Evolutionary conservation across 2,113 vertebrate genomes (phyloP).

Genomic region (Sapajus apella): DNA sequence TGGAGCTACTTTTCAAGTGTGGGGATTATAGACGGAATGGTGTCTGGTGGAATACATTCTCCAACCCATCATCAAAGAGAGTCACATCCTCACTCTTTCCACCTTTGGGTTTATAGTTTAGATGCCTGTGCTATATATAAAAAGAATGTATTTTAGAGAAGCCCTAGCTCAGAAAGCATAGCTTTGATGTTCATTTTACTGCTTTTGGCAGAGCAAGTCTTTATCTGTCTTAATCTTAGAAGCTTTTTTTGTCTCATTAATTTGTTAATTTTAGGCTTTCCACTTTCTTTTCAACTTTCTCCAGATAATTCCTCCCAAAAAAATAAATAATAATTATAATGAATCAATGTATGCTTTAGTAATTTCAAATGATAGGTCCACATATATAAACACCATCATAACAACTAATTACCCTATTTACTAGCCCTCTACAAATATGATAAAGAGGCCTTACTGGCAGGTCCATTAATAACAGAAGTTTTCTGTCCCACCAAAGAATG

Average conservation of each 20-base stretch:
- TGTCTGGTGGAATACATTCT: neutral
- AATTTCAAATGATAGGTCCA: neutral
- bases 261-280: slow-evolving; percentile 17
- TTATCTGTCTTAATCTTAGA: neutral
- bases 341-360: neutral
- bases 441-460: neutral
- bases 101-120: neutral
- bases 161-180: neutral
- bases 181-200: neutral
- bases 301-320: neutral
- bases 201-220: neutral
- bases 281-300: neutral
- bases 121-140: neutral
- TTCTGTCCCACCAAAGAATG: neutral
- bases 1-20: neutral
- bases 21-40: neutral
- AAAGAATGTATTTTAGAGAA: neutral
- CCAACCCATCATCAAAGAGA: neutral
- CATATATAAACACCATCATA: neutral
- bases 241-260: neutral
- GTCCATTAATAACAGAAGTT: neutral
- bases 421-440: neutral
- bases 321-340: neutral
- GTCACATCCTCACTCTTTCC: neutral
- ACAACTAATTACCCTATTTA: neutral